Conservation (phyloP, 2,888 invertebrate species). For the Clepsis dumicolana region DNA sequence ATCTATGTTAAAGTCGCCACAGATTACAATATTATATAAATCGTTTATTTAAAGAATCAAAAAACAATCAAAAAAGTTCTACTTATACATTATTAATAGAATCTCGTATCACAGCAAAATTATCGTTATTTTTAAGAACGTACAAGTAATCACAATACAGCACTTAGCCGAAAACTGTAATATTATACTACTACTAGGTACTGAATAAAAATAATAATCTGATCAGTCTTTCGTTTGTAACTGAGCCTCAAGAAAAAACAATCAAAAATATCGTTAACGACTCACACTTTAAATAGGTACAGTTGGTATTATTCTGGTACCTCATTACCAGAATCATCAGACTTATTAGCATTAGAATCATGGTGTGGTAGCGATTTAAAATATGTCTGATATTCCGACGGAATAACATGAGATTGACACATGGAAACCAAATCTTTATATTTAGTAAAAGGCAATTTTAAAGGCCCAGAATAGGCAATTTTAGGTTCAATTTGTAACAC, state of each 20-base stretch:
- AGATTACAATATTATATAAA: too few relatives aligned
- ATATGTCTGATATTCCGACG: too few relatives aligned
- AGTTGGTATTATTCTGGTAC: background rate
- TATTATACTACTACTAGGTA: background rate
- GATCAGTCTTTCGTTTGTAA: too few relatives aligned
- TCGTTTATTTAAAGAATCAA: background rate
- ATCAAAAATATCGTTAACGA: constrained; percentile 15
- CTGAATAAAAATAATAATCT: too few relatives aligned
- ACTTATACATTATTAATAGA: background rate
- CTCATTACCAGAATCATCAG: background rate
- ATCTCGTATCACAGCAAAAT: background rate
- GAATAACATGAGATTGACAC: too few relatives aligned
- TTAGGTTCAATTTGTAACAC: constrained; percentile 35
- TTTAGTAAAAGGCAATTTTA: constrained; percentile 20
- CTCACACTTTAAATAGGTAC: too few relatives aligned
- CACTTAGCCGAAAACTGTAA: background rate
- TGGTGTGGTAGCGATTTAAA: background rate
- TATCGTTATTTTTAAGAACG: background rate
- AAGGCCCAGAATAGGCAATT: constrained; percentile 38
- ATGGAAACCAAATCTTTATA: too few relatives aligned
- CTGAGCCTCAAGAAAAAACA: background rate
- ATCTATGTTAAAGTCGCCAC: too few relatives aligned
- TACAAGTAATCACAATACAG: background rate
- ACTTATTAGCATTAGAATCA: background rate
- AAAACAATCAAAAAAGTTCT: background rate